phyloP scores from a whole-genome alignment of 2,113 vertebrate genomes.

The Gadus macrocephalus region DNA sequence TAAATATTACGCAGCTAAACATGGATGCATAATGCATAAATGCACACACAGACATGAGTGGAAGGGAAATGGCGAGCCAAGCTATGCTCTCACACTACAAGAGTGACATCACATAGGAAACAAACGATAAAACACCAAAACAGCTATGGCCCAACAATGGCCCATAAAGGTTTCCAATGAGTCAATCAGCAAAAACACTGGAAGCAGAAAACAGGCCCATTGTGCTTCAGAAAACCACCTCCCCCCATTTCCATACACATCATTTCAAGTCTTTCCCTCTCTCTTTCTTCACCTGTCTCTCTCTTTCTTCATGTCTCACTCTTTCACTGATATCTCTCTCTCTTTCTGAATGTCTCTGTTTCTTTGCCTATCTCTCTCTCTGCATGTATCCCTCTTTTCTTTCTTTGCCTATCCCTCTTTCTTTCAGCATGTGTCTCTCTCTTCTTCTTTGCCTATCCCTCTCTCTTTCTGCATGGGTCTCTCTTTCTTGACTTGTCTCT shows the following conservation, averaged over 20 bases:
- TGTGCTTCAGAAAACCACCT: conserved; percentile 20
- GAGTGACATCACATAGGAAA: conserved; percentile 55
- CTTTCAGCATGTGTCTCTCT: neutral
- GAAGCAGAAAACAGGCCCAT: conserved; percentile 48
- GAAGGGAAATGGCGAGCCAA: conserved; percentile 32
- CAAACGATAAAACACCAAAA: conserved; percentile 60
- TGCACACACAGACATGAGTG: conserved; percentile 29
- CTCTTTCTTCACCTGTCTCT: neutral
- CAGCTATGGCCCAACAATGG: conserved; percentile 53
- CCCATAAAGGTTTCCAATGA: conserved; percentile 54
- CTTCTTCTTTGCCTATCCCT: too few species aligned
- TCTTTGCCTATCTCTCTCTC: neutral
- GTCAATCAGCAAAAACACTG: conserved; percentile 41
- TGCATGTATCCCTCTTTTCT: too few species aligned
- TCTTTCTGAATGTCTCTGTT: neutral
- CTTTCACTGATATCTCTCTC: neutral
- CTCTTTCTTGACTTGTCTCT: too few species aligned
- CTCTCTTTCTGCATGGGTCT: too few species aligned
- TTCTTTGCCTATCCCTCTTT: too few species aligned
- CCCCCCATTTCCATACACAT: conserved; percentile 42
- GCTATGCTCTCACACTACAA: conserved; percentile 41
- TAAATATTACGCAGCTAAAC: neutral
- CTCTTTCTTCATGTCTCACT: conserved; percentile 8
- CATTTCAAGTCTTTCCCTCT: conserved; percentile 28
- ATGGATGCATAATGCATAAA: too few species aligned